Base-by-base conservation (phyloP, 2,888 invertebrate species). In the Pseudococcus viburni region DNA sequence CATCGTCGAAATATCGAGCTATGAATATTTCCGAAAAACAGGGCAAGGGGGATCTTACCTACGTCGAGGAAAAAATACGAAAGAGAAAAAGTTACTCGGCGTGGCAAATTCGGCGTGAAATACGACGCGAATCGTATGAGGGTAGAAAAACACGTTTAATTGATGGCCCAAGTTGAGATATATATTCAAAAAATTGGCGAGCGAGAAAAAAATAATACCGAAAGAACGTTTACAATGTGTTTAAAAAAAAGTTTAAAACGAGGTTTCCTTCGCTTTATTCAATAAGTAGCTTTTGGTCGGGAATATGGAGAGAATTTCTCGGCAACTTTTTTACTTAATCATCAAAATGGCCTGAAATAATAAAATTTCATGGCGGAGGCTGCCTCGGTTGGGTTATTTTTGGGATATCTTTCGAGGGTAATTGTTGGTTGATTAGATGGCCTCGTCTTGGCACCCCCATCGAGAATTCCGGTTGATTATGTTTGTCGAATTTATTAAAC, bases 181-280 rank as follows among this genome's bases (percentile, higher is more conserved):
- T 83, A 83, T 83, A 83, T 83, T 83, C 80, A 83, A 33, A 83
- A 83, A 46, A 83, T 83, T 83, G 19, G 80, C 80, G 80, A 83
- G 64, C 0, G 46, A 83, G 46, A 83, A 83, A 83, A 42, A 42
- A 42, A 5, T 3, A 42, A 3, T 3, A n/a, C 46, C 19, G 46
- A 46, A 83, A 83, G 80, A 83, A 83, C 80, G 80, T 83, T 83
- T 46, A 46, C 80, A 83, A 83, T 83, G 80, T 83, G 80, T 46
- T 83, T 83, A 83, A 83, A 83, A 83, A 83, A 12, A 15, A 5
- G 46, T 83, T 83, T 83, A 46, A 83, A 46, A 19, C 80, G 80
- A 46, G 46, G 46, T 46, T 64, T 73, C 19, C 9, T 42, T 42
- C 42, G 3, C 80, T 83, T 46, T 83, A 83, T 83, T 83, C 80